phyloP scores from a whole-genome alignment of 2,113 vertebrate species.

The Larimichthys crocea region DNA sequence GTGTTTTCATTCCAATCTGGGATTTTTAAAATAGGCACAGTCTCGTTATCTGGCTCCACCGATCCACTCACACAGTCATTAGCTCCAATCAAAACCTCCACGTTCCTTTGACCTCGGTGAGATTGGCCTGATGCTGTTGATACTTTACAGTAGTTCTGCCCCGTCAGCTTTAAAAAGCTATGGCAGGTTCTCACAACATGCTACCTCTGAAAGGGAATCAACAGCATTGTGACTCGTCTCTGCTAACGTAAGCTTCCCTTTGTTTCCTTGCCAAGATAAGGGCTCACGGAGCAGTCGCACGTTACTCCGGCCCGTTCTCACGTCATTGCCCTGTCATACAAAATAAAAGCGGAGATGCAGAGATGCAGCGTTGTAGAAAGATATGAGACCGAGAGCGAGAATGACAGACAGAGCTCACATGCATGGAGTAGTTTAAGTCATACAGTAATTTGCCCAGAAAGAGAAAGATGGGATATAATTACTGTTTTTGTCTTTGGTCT shows the following conservation, averaged over 20 bases:
- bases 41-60: background rate
- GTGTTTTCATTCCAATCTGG: background rate
- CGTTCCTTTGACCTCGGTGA: background rate
- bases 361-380: constrained; percentile 22
- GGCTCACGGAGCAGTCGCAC: constrained; percentile 56
- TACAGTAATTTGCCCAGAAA: background rate
- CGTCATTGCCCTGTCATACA: constrained; percentile 62
- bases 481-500: constrained; percentile 23
- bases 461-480: constrained; percentile 15
- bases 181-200: constrained; percentile 76
- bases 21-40: background rate
- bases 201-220: constrained; percentile 55
- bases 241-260: constrained; percentile 71
- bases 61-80: background rate
- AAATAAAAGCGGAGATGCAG: constrained; percentile 43
- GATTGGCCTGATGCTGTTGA: constrained; percentile 10
- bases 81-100: background rate
- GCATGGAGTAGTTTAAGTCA: constrained; percentile 3
- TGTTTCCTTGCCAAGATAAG: constrained; percentile 69
- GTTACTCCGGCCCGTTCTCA: constrained; percentile 66
- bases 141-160: constrained; percentile 46
- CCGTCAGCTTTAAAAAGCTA: constrained; percentile 46
- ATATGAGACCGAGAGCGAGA: constrained; percentile 16
- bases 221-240: constrained; percentile 68
- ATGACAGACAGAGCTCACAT: constrained; percentile 22